Percentiles rank a stretch among this genome's conserved stretches.
phyloP scores from a whole-genome alignment of 2,113 vertebrate species.

The Mus pahari region DNA sequence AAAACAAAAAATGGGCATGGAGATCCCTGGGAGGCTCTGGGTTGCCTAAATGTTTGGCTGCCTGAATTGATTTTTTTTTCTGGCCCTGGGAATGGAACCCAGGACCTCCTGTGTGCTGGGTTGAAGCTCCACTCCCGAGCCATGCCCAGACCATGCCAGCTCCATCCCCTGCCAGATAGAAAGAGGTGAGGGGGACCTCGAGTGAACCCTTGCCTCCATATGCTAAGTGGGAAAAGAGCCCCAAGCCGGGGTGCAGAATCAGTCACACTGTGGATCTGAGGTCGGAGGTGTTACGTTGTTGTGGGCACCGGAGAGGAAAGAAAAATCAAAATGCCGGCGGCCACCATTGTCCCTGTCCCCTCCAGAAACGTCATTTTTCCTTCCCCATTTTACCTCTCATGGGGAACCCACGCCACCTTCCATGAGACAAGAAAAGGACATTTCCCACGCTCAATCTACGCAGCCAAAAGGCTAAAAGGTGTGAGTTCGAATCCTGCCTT shows the following conservation, averaged over 20 bases:
- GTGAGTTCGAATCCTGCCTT: neutral
- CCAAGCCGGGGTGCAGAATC: neutral
- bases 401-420: neutral
- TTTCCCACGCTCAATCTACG: neutral
- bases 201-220: neutral
- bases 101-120: neutral
- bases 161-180: neutral
- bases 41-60: too few relatives aligned
- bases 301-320: neutral
- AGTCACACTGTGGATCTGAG: neutral
- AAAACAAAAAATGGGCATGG: neutral
- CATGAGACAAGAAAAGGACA: neutral
- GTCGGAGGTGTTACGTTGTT: neutral
- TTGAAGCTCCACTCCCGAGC: neutral
- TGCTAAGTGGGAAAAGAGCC: neutral
- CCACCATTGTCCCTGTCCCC: neutral
- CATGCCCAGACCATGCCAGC: neutral
- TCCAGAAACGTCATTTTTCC: neutral
- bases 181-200: fast-evolving
- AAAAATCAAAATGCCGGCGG: neutral
- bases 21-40: too few relatives aligned
- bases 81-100: neutral
- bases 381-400: neutral
- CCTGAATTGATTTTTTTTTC: neutral
- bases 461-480: neutral